Evolutionary conservation across 1,140 invertebrate species (phyloP).

Genomic region (Zelostemma sp.): DNA sequence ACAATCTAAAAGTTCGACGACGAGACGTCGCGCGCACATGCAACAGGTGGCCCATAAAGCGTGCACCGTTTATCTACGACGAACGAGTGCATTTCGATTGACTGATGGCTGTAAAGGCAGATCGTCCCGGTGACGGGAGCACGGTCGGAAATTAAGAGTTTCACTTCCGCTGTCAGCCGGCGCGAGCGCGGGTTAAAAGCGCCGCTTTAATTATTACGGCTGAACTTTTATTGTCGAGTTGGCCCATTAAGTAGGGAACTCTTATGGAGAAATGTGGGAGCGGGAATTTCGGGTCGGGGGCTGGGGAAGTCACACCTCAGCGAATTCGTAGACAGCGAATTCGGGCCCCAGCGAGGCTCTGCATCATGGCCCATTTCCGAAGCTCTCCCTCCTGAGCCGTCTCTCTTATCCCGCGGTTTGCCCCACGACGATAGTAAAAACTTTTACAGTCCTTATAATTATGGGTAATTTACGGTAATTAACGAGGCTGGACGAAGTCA

Average conservation of each 20-base stretch:
- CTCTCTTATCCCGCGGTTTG: conserved; percentile 54
- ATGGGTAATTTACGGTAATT: conserved; percentile 71
- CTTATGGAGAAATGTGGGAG: conserved; percentile 42
- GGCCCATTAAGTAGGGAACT: conserved; percentile 58
- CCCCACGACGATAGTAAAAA: conserved; percentile 71
- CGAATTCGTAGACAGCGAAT: conserved; percentile 62
- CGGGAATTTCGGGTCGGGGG: conserved; percentile 15
- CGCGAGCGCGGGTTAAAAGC: conserved; percentile 17
- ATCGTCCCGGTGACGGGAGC: conserved; percentile 40
- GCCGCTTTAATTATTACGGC: background rate
- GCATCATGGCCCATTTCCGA: conserved; percentile 59
- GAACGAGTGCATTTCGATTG: conserved; percentile 59
- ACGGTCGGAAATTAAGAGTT: background rate
- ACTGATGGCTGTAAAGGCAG: conserved; percentile 55
- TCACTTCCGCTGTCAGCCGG: too few relatives aligned
- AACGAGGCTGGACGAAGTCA: conserved; percentile 70
- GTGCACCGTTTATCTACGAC: conserved; percentile 57
- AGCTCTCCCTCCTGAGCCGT: conserved; percentile 6
- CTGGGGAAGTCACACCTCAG: conserved; percentile 55
- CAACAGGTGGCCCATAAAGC: conserved; percentile 59
- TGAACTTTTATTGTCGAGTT: conserved; percentile 58
- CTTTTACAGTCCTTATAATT: conserved; percentile 71
- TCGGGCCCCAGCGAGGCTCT: conserved; percentile 62
- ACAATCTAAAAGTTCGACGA: conserved; percentile 53
- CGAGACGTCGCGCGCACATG: conserved; percentile 42